These are phyloP conservation scores for Watsonalla cultraria DNA, from an alignment of 2,888 invertebrate genomes.

Conservation along the genomic window DNA sequence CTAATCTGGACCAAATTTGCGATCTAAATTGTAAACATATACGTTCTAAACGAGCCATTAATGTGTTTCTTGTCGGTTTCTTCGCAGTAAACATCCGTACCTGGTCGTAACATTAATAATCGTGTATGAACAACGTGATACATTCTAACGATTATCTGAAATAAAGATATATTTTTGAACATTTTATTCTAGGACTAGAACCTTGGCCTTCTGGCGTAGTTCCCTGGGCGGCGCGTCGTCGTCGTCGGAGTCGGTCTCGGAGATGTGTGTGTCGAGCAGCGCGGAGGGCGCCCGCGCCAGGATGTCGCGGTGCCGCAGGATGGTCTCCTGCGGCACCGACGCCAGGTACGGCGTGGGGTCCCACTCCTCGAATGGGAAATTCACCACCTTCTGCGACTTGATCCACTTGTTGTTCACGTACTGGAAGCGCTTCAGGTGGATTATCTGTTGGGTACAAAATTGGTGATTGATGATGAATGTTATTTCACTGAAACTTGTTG, in stretches of 20 bases:
- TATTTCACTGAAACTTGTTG: not conserved
- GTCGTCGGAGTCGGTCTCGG: slow-evolving; percentile 42
- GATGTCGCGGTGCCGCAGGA: slow-evolving; percentile 81
- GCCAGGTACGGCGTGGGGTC: slow-evolving; percentile 93
- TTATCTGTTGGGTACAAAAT: slow-evolving; percentile 79
- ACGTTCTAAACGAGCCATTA: no score
- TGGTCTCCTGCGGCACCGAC: slow-evolving; percentile 87
- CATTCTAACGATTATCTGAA: no score
- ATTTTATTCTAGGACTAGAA: no score
- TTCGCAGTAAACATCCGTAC: no score
- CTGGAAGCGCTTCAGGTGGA: slow-evolving; percentile 95
- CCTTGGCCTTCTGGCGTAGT: slow-evolving; percentile 1
- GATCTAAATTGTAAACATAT: no score
- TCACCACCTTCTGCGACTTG: slow-evolving; percentile 95
- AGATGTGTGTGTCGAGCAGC: slow-evolving; percentile 33
- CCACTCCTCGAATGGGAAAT: slow-evolving; percentile 91
- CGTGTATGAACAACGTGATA: no score
- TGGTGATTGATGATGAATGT: not conserved
- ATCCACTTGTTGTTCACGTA: slow-evolving; percentile 95
- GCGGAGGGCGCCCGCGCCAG: slow-evolving; percentile 26
- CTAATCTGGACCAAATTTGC: no score
- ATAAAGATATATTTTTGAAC: no score
- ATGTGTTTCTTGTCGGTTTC: no score
- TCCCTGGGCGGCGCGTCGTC: slow-evolving; percentile 17
- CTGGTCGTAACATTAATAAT: no score